Conservation (phyloP, 2,888 invertebrate species). For the Tyria jacobaeae region DNA sequence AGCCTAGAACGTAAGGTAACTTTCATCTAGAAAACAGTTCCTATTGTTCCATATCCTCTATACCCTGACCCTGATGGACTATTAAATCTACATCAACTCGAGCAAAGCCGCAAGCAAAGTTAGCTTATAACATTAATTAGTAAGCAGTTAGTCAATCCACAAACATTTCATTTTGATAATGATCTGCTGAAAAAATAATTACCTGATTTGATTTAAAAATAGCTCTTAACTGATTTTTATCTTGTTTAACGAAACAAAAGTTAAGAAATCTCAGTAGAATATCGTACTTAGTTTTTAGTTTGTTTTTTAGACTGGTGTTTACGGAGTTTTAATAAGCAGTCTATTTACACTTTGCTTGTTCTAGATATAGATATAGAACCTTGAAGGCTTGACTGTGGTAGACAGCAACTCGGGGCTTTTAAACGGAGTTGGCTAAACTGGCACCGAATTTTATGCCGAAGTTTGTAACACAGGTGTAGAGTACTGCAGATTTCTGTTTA, state of each 20-base stretch:
- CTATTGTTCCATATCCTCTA: too few relatives aligned
- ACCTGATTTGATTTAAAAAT: constrained; percentile 3
- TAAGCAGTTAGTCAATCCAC: background rate
- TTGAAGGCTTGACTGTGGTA: background rate
- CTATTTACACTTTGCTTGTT: background rate
- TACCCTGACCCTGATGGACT: too few relatives aligned
- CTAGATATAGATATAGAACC: background rate
- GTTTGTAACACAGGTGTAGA: too few relatives aligned
- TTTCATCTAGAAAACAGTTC: too few relatives aligned
- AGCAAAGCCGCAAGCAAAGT: too few relatives aligned
- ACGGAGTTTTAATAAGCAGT: background rate
- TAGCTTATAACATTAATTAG: too few relatives aligned
- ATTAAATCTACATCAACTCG: too few relatives aligned
- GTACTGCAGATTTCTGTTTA: too few relatives aligned
- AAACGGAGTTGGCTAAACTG: too few relatives aligned
- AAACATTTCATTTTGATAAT: background rate
- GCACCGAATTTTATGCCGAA: too few relatives aligned
- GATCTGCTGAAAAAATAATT: constrained; percentile 14
- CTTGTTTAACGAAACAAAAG: constrained; percentile 12
- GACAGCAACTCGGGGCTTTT: too few relatives aligned
- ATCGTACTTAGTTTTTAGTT: background rate
- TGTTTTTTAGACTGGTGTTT: background rate
- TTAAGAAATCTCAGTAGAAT: constrained; percentile 12
- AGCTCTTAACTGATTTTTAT: constrained; percentile 9
- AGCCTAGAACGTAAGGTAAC: too few relatives aligned